A percentile compares a stretch with the other conserved stretches of the same genome.
Conservation (phyloP, 2,113 vertebrate genomes). For the Camelus bactrianus region DNA sequence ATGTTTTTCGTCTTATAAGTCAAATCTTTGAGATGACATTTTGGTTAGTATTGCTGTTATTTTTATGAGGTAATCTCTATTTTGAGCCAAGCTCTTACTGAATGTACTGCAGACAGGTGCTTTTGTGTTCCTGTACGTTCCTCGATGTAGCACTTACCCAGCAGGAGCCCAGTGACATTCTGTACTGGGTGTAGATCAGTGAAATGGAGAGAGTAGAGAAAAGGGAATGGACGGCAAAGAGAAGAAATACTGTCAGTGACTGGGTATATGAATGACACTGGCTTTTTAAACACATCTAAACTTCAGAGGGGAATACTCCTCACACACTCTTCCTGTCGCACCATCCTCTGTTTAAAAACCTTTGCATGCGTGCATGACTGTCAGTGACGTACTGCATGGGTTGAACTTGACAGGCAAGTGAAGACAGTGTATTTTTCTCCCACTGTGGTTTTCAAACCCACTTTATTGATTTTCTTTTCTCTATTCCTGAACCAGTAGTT, state of each 20-base stretch:
- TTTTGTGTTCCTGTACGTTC: too few relatives aligned
- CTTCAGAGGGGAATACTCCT: neutral
- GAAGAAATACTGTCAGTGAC: fast-evolving
- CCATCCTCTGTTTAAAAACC: fast-evolving
- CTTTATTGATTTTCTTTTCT: neutral
- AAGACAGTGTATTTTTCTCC: neutral
- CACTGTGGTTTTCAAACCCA: neutral
- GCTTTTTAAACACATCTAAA: neutral
- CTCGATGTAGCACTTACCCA: fast-evolving
- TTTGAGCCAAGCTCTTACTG: neutral
- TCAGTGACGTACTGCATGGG: too few relatives aligned
- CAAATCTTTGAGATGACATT: neutral
- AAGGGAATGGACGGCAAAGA: fast-evolving
- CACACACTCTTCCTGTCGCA: neutral
- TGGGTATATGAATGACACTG: fast-evolving
- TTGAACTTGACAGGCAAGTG: neutral
- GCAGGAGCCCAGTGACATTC: fast-evolving
- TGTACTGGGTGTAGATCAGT: neutral
- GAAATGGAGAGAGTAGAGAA: neutral
- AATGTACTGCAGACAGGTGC: neutral
- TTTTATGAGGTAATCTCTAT: neutral
- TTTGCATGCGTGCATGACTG: fast-evolving
- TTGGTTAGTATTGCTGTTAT: neutral
- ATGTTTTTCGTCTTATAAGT: neutral
- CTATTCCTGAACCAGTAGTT: neutral